A percentile compares a stretch with the other conserved stretches of the same genome.
Evolutionary conservation across 2,888 invertebrate genomes (phyloP).

Genomic region (Dicranocentrus wangi): DNA sequence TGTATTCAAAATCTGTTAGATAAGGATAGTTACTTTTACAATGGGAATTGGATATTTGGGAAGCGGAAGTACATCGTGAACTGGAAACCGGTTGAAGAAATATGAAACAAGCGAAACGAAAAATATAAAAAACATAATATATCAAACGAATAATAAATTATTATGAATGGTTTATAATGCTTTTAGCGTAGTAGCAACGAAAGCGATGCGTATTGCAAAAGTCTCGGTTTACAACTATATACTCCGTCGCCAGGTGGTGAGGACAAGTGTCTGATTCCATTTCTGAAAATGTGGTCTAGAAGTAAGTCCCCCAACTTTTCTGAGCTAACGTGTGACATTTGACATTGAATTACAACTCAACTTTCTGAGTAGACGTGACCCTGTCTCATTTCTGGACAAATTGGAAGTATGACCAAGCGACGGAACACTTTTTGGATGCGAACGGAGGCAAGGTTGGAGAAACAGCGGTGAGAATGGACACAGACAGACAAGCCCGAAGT

Average conservation of each 20-base stretch:
- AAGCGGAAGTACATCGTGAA: conserved; percentile 6
- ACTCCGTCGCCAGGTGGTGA: not conserved
- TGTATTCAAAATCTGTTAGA: too few species aligned
- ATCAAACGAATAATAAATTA: not conserved
- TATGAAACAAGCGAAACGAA: too few species aligned
- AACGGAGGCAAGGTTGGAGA: not conserved
- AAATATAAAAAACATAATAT: not conserved
- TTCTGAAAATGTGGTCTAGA: conserved; percentile 19
- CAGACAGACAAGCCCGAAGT: not conserved
- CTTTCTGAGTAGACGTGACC: not conserved
- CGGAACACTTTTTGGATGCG: not conserved
- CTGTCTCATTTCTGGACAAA: not conserved
- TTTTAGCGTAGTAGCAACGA: not conserved
- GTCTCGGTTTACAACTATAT: not conserved
- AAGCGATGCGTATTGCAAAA: conserved; percentile 1
- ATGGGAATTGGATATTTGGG: conserved; percentile 26
- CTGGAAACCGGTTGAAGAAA: not conserved
- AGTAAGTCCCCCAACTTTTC: not conserved
- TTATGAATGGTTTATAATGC: not conserved
- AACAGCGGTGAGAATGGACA: not conserved
- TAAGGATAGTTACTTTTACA: conserved; percentile 2
- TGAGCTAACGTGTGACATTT: too few species aligned
- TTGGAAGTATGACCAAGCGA: not conserved
- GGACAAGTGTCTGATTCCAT: conserved; percentile 12
- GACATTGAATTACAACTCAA: too few species aligned